Base-by-base conservation (phyloP, 2,797 vertebrate genomes). In the Acrocephalus scirpaceus region DNA sequence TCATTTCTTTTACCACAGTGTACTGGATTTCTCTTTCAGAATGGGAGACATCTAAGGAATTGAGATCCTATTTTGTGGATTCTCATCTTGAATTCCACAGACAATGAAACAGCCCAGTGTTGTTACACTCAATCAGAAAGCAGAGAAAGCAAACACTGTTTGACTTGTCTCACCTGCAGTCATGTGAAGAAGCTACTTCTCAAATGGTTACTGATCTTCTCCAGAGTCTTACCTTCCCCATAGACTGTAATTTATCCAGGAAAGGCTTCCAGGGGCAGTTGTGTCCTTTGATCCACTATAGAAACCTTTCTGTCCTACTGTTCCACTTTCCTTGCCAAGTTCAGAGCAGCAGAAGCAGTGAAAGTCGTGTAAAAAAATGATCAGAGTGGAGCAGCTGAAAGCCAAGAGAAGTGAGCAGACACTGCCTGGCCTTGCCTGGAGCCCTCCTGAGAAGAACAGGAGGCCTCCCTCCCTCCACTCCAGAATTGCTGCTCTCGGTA, bases 1-100 rank as follows among this genome's bases (percentile, higher is more conserved):
- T 48, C 0, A 0, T 88, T 96, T 79, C 53, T 62, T 81, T 87
- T 18, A 50, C 16, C 9, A 2, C 0, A 0, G 5, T 16, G 30
- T 42, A 44, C 29, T 54, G 44, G 17, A 27, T 74, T 92, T 73
- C 25, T 65, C 18, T 78, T 73, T 57, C 8, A 14, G 53, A 36
- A 48, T 16, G 22, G n/a, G 54, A 51, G 20, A 51, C 14, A 9
- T 30, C 8, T 25, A 12, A 70, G 67, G 57, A 81, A 44, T 3
- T 23, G 45, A 88, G 65, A 17, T 42, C 26, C 26, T 25, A 2
- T 42, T 62, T 45, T 57, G 66, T 38, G 38, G 42, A 20, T 57
- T 67, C 50, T 83, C 32, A 17, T 65, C 50, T 65, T 44, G 9
- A 86, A 65, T 84, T 71, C 22, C 23, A 21, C 0, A 0, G 48